A percentile compares a stretch with the other conserved stretches of the same genome.
These are phyloP conservation scores for Mythimna ferrago DNA, from an alignment of 2,888 invertebrate species.

Conservation along the genomic window DNA sequence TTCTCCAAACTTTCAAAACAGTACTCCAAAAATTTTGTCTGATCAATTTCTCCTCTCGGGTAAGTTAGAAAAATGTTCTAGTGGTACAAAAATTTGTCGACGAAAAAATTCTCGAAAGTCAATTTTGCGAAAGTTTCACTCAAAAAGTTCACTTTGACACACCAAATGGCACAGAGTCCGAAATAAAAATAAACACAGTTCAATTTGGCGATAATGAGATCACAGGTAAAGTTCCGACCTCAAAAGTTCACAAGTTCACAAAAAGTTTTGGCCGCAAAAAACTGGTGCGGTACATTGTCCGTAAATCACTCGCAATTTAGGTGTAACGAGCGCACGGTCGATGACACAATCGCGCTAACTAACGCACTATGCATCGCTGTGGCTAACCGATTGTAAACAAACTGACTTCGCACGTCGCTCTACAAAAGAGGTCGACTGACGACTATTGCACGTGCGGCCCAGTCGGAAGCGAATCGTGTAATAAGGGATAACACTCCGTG, in stretches of 20 bases:
- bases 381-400: constrained; percentile 86
- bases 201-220: constrained; percentile 79
- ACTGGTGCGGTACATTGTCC: constrained; percentile 81
- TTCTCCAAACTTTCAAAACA: constrained; percentile 33
- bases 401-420: constrained; percentile 85
- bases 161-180: constrained; percentile 71
- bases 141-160: constrained; percentile 81
- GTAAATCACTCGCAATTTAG: constrained; percentile 85
- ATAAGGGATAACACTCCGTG: constrained; percentile 90
- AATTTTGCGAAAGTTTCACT: constrained; percentile 65
- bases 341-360: constrained; percentile 88
- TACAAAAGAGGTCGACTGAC: constrained; percentile 85
- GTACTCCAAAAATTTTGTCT: constrained; percentile 33
- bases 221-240: constrained; percentile 72
- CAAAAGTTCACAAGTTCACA: constrained; percentile 84
- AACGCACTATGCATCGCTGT: constrained; percentile 86
- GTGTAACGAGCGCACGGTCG: constrained; percentile 84
- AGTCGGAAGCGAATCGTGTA: constrained; percentile 88
- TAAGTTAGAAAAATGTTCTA: constrained; percentile 34
- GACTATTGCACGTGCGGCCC: constrained; percentile 87
- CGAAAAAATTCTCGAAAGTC: constrained; percentile 55
- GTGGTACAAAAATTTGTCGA: constrained; percentile 50
- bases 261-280: constrained; percentile 82
- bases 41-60: constrained; percentile 12
- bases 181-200: constrained; percentile 74